These are phyloP conservation scores for Diphyllodes magnificus DNA, from an alignment of 2,113 vertebrate genomes.

Conservation along the genomic window DNA sequence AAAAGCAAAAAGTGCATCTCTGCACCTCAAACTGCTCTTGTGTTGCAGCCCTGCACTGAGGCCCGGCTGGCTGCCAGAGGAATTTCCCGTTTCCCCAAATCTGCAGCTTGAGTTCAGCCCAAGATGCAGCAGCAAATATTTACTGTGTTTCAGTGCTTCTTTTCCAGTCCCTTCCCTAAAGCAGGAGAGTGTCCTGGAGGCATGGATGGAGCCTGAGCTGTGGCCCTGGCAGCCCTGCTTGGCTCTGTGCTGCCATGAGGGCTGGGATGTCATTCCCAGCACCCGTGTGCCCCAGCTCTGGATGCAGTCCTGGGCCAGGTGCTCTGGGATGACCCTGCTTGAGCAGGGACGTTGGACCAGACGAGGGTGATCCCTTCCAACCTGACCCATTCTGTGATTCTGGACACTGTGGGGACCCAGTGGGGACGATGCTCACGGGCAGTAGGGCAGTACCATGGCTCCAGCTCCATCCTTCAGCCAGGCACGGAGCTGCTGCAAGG, in stretches of 20 bases:
- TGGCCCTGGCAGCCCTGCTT: background rate
- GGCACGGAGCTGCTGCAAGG: background rate
- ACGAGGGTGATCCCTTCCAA: background rate
- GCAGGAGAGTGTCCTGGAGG: background rate
- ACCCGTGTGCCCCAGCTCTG: background rate
- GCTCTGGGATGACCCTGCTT: background rate
- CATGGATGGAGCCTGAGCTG: rapidly evolving
- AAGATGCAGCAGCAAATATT: background rate
- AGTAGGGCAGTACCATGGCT: rapidly evolving
- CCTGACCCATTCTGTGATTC: rapidly evolving
- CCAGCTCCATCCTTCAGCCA: background rate
- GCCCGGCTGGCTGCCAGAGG: background rate
- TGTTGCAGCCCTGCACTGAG: background rate
- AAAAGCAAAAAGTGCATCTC: background rate
- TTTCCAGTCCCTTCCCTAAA: background rate
- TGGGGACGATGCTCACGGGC: rapidly evolving
- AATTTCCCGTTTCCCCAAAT: background rate
- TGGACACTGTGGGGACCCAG: background rate
- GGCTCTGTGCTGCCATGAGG: background rate
- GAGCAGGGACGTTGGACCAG: background rate
- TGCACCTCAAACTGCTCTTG: background rate
- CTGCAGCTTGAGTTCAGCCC: background rate
- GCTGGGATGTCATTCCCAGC: background rate
- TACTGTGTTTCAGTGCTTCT: background rate
- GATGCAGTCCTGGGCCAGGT: rapidly evolving